Percentiles rank a stretch among this genome's conserved stretches.
These are phyloP conservation scores for Passer domesticus DNA, from an alignment of 2,113 vertebrate genomes.

Conservation along the genomic window DNA sequence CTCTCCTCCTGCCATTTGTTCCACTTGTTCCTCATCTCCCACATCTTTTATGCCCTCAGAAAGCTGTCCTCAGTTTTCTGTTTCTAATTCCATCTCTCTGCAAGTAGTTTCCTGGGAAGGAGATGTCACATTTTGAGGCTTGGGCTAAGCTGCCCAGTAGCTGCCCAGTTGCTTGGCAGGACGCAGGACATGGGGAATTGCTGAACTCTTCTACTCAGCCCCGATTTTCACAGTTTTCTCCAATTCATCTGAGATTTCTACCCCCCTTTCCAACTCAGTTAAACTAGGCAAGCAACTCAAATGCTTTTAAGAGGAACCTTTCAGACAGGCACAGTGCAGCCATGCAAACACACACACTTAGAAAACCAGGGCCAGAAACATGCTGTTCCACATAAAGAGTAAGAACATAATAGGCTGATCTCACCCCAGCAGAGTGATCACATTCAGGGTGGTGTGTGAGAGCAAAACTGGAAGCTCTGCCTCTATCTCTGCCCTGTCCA, in stretches of 20 bases:
- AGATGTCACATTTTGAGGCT: background rate
- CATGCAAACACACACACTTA: background rate
- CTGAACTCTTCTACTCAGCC: background rate
- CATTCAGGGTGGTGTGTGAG: background rate
- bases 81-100: background rate
- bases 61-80: background rate
- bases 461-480: background rate
- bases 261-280: background rate
- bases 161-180: background rate
- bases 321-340: background rate
- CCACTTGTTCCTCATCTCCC: background rate
- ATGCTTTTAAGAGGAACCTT: background rate
- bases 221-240: background rate
- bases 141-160: background rate
- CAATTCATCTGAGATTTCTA: background rate
- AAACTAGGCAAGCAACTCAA: background rate
- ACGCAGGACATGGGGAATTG: fast-evolving
- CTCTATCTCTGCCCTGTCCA: background rate
- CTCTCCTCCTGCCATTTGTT: background rate
- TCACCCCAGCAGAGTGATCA: background rate
- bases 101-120: background rate
- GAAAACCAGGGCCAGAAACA: background rate
- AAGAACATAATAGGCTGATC: background rate
- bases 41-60: background rate
- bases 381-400: background rate